Percentiles rank a stretch among this genome's conserved stretches.
Evolutionary conservation across 1,140 invertebrate genomes (phyloP).

Genomic region (Drosophila oshimai): DNA sequence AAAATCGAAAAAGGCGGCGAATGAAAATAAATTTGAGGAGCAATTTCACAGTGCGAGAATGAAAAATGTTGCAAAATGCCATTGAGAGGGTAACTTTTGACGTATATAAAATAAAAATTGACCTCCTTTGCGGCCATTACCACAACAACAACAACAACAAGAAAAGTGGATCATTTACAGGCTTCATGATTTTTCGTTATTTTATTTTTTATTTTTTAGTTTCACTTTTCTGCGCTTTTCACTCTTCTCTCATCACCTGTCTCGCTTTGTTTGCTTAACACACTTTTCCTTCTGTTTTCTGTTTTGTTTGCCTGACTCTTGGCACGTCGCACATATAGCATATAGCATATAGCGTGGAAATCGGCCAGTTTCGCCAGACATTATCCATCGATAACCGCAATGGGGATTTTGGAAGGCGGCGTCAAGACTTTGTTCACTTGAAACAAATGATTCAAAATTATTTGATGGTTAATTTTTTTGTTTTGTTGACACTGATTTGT

Average conservation of each 20-base stretch:
- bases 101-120: conserved; percentile 24
- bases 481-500: conserved; percentile 48
- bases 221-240: not conserved
- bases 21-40: conserved; percentile 2
- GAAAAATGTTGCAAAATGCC: conserved; percentile 1
- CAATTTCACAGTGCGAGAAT: not conserved
- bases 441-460: conserved; percentile 39
- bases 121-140: conserved; percentile 33
- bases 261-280: conserved; percentile 16
- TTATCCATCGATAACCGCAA: conserved; percentile 18
- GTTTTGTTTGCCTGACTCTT: conserved; percentile 65
- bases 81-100: conserved; percentile 13
- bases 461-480: not conserved
- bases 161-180: conserved; percentile 40
- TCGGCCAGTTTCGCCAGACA: conserved; percentile 13
- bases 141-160: not conserved
- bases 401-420: conserved; percentile 7
- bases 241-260: not conserved
- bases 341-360: conserved; percentile 4
- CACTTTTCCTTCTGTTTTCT: conserved; percentile 3
- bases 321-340: conserved; percentile 74
- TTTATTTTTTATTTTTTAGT: conserved; percentile 1
- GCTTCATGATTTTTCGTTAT: not conserved
- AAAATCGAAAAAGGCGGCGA: conserved; percentile 14
- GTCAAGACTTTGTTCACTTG: not conserved